A percentile compares a stretch with the other conserved stretches of the same genome.
Conservation (phyloP, 2,797 vertebrate genomes). For the Miichthys miiuy region DNA sequence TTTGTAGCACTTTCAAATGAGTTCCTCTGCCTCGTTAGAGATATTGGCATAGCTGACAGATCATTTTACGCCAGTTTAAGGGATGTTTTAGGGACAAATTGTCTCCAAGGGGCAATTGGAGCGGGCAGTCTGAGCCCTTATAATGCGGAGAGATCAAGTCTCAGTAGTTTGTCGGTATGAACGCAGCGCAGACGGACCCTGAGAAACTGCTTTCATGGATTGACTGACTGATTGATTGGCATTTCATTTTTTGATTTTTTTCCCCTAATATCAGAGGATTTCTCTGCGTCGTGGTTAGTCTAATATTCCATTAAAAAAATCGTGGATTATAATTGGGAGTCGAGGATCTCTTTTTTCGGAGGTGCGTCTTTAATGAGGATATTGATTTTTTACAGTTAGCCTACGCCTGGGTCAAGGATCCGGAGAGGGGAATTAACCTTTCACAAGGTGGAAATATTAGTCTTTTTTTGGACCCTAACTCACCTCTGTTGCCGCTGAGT, state of each 20-base stretch:
- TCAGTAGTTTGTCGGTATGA: constrained; percentile 77
- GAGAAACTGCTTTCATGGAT: constrained; percentile 77
- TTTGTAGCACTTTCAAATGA: constrained; percentile 66
- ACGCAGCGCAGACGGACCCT: constrained; percentile 73
- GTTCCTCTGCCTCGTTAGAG: constrained; percentile 54
- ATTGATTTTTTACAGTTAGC: constrained; percentile 55
- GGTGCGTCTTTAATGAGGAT: constrained; percentile 69
- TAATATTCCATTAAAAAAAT: constrained; percentile 8
- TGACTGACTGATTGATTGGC: constrained; percentile 62
- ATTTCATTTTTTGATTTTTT: constrained; percentile 40
- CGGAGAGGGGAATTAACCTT: constrained; percentile 69
- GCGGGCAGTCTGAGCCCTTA: constrained; percentile 57
- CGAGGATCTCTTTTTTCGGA: constrained; percentile 51
- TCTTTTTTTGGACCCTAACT: constrained; percentile 61
- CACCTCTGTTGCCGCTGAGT: constrained; percentile 56
- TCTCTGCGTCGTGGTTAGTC: constrained; percentile 43
- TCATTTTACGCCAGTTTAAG: constrained; percentile 52
- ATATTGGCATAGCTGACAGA: constrained; percentile 33
- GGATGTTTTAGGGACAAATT: constrained; percentile 65
- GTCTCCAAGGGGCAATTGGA: constrained; percentile 55
- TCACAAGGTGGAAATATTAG: constrained; percentile 68
- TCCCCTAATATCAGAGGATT: constrained; percentile 37
- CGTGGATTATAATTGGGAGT: constrained; percentile 74
- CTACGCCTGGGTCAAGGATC: constrained; percentile 64
- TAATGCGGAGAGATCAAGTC: constrained; percentile 80